Evolutionary conservation across 2,113 vertebrate genomes (phyloP).

Genomic region (Forbesichthys agassizii): DNA sequence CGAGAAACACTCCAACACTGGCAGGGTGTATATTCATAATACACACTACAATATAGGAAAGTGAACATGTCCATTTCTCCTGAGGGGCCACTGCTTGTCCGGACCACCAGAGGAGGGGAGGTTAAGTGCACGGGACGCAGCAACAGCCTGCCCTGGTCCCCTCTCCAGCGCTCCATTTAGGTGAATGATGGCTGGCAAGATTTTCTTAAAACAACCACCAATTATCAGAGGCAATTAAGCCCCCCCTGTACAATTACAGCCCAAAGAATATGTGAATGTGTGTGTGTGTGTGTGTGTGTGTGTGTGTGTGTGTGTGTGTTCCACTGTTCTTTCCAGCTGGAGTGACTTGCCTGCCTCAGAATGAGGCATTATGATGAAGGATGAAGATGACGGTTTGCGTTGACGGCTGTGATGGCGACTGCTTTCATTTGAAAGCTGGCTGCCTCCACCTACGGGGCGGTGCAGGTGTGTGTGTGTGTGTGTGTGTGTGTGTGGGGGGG

Average conservation of each 20-base stretch:
- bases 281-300: slow-evolving; percentile 16
- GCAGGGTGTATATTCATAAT: too few species aligned
- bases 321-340: slow-evolving; percentile 25
- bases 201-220: slow-evolving; percentile 70
- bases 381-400: slow-evolving; percentile 22
- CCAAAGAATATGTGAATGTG: slow-evolving; percentile 23
- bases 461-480: too few species aligned
- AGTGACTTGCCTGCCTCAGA: slow-evolving; percentile 33
- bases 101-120: slow-evolving; percentile 59
- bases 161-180: slow-evolving; percentile 49
- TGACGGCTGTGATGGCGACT: slow-evolving; percentile 36
- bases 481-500: background rate
- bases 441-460: background rate
- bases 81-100: slow-evolving; percentile 46
- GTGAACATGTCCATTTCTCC: background rate
- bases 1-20: too few species aligned
- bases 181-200: slow-evolving; percentile 71
- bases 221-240: slow-evolving; percentile 74
- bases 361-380: slow-evolving; percentile 41
- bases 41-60: too few species aligned
- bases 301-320: slow-evolving; percentile 33
- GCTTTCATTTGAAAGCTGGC: slow-evolving; percentile 33
- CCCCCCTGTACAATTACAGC: slow-evolving; percentile 54
- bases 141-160: slow-evolving; percentile 48
- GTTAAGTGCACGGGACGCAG: slow-evolving; percentile 40